Conservation (phyloP, 1,140 invertebrate genomes). For the Cephus cinctus region DNA sequence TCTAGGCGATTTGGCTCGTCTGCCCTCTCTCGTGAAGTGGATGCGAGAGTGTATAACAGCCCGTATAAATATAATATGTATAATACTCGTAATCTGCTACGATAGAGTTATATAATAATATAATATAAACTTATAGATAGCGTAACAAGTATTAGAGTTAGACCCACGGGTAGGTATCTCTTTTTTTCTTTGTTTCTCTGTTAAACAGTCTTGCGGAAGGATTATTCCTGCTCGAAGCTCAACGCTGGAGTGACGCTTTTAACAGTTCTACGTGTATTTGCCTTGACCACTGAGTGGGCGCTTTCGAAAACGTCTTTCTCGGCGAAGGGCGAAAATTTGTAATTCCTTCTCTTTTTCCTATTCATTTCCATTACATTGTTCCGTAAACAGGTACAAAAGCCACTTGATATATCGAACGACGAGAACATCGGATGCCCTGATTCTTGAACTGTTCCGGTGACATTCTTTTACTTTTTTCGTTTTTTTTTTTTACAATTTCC, state of each 20-base stretch:
- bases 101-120: constrained; percentile 47
- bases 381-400: no score
- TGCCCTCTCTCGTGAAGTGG: no score
- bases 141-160: constrained; percentile 51
- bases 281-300: constrained; percentile 16
- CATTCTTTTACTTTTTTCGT: background rate
- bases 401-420: background rate
- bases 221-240: background rate
- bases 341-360: no score
- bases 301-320: constrained; percentile 20
- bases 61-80: constrained; percentile 51
- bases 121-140: constrained; percentile 52
- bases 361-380: no score
- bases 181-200: constrained; percentile 25
- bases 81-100: constrained; percentile 42
- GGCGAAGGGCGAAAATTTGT: constrained; percentile 9
- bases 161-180: constrained; percentile 37
- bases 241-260: constrained; percentile 1
- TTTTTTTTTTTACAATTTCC: no score
- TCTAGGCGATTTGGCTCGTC: no score
- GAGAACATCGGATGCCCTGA: background rate
- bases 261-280: constrained; percentile 1
- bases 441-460: no score
- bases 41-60: constrained; percentile 48
- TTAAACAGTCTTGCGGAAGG: background rate